Evolutionary conservation across 2,888 invertebrate genomes (phyloP).

Genomic region (Tenthredo distinguenda): DNA sequence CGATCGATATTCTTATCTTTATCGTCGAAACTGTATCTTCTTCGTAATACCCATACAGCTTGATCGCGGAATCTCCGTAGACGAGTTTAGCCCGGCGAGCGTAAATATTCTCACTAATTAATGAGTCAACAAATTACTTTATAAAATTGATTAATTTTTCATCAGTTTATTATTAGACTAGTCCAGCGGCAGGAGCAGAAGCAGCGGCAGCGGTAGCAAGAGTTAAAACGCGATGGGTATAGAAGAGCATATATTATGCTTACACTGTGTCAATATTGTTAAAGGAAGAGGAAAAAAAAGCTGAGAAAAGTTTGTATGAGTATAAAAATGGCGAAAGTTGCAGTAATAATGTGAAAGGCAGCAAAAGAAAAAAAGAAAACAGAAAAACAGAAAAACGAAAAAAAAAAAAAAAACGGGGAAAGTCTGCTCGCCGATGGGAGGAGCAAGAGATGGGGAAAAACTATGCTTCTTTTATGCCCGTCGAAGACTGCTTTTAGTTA

Average conservation of each 20-base stretch:
- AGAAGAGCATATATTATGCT: background rate
- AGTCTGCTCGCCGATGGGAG: background rate
- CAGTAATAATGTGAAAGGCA: slow-evolving; percentile 2
- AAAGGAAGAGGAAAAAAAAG: background rate
- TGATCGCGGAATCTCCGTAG: background rate
- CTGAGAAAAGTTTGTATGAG: background rate
- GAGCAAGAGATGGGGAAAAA: background rate
- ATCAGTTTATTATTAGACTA: background rate
- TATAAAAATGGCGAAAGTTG: background rate
- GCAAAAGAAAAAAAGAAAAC: background rate
- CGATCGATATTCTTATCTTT: too few relatives aligned
- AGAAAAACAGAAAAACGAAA: background rate
- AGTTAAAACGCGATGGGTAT: background rate
- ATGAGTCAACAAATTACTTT: background rate
- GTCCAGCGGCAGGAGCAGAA: background rate
- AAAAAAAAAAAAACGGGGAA: background rate
- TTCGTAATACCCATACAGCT: background rate
- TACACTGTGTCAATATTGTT: background rate
- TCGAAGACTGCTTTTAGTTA: slow-evolving; percentile 28
- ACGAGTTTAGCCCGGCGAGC: background rate
- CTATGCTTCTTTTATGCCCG: slow-evolving; percentile 24
- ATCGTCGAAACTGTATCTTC: background rate
- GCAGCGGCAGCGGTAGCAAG: background rate
- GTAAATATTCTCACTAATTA: background rate
- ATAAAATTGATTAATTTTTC: background rate